Percentiles rank a stretch among this genome's conserved stretches.
Evolutionary conservation across 2,888 invertebrate species (phyloP).

Genomic region (Vanessa cardui): DNA sequence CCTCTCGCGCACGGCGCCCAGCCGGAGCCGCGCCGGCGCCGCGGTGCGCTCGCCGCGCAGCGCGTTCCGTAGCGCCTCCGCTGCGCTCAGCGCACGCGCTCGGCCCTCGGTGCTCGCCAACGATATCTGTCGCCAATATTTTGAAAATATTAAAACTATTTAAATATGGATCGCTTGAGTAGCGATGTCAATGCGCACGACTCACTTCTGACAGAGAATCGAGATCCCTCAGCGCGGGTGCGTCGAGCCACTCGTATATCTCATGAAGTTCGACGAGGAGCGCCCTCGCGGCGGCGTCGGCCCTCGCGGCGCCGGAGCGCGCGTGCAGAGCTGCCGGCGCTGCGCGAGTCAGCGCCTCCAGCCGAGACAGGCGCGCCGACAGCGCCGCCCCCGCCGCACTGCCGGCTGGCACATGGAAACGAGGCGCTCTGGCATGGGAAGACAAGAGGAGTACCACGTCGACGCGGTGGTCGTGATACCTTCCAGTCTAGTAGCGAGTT

Average conservation of each 20-base stretch:
- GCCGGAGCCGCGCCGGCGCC: slow-evolving; percentile 53
- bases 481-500: slow-evolving; percentile 80
- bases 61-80: slow-evolving; percentile 45
- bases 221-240: slow-evolving; percentile 61
- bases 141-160: neutral
- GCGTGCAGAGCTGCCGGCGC: slow-evolving; percentile 60
- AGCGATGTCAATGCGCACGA: too few relatives aligned
- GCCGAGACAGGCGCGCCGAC: slow-evolving; percentile 82
- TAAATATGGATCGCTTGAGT: too few relatives aligned
- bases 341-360: slow-evolving; percentile 78
- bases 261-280: slow-evolving; percentile 88
- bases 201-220: slow-evolving; percentile 59
- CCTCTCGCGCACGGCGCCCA: slow-evolving; percentile 63
- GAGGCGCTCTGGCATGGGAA: slow-evolving; percentile 77
- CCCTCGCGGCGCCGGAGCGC: slow-evolving; percentile 79
- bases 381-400: slow-evolving; percentile 88
- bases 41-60: slow-evolving; percentile 50
- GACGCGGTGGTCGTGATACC: slow-evolving; percentile 80
- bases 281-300: slow-evolving; percentile 93
- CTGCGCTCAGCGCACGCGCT: slow-evolving; percentile 57
- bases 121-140: slow-evolving; percentile 45
- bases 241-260: slow-evolving; percentile 65
- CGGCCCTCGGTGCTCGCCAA: slow-evolving; percentile 59
- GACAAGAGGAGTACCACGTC: slow-evolving; percentile 85
- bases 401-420: slow-evolving; percentile 60